Conservation (phyloP, 2,888 invertebrate species). For the Melanchra persicariae region DNA sequence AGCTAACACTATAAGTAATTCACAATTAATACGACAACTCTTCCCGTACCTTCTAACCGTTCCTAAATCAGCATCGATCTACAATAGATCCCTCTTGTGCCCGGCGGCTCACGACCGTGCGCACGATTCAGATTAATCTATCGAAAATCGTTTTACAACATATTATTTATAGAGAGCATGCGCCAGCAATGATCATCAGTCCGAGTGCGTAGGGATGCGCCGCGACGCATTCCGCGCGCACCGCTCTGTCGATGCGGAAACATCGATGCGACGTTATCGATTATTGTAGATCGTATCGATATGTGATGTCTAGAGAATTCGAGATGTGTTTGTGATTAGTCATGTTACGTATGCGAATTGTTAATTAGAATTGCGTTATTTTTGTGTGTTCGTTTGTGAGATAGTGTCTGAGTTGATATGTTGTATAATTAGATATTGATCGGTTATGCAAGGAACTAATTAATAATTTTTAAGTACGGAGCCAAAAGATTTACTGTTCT, state of each 20-base stretch:
- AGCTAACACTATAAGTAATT: constrained; percentile 53
- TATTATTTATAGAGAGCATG: constrained; percentile 91
- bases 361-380: constrained; percentile 63
- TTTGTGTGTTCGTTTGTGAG: constrained; percentile 47
- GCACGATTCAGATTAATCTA: constrained; percentile 91
- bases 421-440: constrained; percentile 26
- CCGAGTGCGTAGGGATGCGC: constrained; percentile 87
- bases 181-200: constrained; percentile 90
- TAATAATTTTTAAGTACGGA: not conserved
- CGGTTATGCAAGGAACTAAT: constrained; percentile 8
- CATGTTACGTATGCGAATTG: constrained; percentile 69
- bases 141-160: constrained; percentile 91
- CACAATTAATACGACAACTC: constrained; percentile 65
- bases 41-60: constrained; percentile 76
- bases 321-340: constrained; percentile 65
- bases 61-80: constrained; percentile 83
- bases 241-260: constrained; percentile 78
- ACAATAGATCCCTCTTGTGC: constrained; percentile 89
- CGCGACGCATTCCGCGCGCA: constrained; percentile 71
- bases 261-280: constrained; percentile 72
- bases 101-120: constrained; percentile 89
- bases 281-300: constrained; percentile 46
- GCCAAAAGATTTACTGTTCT: not conserved
- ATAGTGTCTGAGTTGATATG: constrained; percentile 38
- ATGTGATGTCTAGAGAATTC: constrained; percentile 65